phyloP scores from a whole-genome alignment of 2,888 invertebrate species.

The Mimachlamys varia region DNA sequence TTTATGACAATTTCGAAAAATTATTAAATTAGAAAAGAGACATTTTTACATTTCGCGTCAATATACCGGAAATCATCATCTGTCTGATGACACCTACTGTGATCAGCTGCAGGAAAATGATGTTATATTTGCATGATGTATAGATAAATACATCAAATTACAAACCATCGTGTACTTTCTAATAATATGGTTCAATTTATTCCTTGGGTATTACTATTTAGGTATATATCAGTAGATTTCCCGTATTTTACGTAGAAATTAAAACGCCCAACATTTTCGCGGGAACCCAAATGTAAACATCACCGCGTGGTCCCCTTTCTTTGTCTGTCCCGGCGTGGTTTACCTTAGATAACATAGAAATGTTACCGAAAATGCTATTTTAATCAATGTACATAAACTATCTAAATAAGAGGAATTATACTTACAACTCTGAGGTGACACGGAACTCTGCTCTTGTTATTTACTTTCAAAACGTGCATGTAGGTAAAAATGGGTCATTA shows the following conservation, averaged over 20 bases:
- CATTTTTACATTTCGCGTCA: neutral
- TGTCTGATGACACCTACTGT: neutral
- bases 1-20: neutral
- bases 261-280: conserved; percentile 42
- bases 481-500: conserved; percentile 29
- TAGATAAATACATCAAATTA: neutral
- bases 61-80: conserved; percentile 14
- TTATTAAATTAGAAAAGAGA: neutral
- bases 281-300: conserved; percentile 52
- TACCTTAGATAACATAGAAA: neutral
- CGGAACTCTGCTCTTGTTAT: neutral
- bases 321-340: neutral
- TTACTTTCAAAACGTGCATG: conserved; percentile 28
- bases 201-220: neutral
- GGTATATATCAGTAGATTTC: neutral
- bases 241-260: neutral
- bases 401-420: neutral
- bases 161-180: neutral
- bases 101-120: neutral
- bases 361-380: neutral
- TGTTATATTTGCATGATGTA: neutral
- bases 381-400: neutral
- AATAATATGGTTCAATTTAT: neutral
- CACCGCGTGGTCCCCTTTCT: conserved; percentile 46
- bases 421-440: neutral